A percentile compares a stretch with the other conserved stretches of the same genome.
Evolutionary conservation across 2,797 vertebrate genomes (phyloP).

Genomic region (Platalea minor): DNA sequence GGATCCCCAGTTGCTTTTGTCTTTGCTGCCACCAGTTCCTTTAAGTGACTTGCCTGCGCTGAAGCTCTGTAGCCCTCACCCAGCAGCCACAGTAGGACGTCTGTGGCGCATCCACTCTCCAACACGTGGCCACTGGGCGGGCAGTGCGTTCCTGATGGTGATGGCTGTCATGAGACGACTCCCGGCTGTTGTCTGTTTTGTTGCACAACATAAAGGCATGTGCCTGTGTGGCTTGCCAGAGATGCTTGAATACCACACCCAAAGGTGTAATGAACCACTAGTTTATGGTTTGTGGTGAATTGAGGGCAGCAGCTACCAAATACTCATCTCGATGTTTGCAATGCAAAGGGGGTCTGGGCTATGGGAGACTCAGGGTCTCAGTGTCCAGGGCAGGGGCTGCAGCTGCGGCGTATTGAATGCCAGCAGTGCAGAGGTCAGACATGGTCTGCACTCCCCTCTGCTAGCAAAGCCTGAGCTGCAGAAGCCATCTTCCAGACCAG

Average conservation of each 20-base stretch:
- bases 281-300: background rate
- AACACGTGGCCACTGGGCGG: accelerated
- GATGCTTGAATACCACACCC: background rate
- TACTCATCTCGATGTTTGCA: background rate
- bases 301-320: background rate
- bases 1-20: background rate
- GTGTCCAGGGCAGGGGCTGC: background rate
- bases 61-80: background rate
- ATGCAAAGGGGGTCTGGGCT: background rate
- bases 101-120: background rate
- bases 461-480: background rate
- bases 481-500: background rate
- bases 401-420: accelerated
- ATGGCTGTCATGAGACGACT: background rate
- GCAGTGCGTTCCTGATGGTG: background rate
- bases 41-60: background rate
- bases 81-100: accelerated
- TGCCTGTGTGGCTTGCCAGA: accelerated
- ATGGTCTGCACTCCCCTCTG: accelerated
- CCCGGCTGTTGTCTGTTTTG: background rate
- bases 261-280: background rate
- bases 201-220: background rate
- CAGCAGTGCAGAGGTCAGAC: background rate
- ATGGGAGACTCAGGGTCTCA: accelerated
- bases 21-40: background rate